Evolutionary conservation across 2,888 invertebrate species (phyloP), one percentile per base, ranked within the genome.

Genomic region (Panorpa germanica): DNA sequence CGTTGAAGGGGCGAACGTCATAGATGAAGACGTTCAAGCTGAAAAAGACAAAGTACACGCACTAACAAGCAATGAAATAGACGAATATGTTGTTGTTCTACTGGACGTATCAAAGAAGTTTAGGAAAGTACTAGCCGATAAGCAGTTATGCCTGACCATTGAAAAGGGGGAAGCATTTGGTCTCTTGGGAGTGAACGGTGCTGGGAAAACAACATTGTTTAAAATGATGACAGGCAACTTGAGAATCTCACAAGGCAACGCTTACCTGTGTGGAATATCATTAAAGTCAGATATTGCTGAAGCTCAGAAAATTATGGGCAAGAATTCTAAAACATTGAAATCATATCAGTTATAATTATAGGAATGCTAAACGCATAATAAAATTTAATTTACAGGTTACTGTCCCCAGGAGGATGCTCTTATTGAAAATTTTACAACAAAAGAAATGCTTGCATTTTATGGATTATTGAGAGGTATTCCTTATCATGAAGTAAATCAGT

Each of bases 161-260:
- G 52, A 59, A n/a, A n/a, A n/a, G n/a, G n/a, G 16, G 52, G 78
- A 24, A n/a, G n/a, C n/a, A n/a, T n/a, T n/a, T n/a, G n/a, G n/a
- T n/a, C n/a, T n/a, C n/a, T n/a, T n/a, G n/a, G 77, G 80, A 1
- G 68, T 77, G 2, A 80, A 81, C 45, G 78, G 80, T 4, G 78
- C 80, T 2, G 80, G 80, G 1, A 81, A 80, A 49, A 78, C 77
- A 1, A 70, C 71, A 2, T 81, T 82, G 0, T 85, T 85, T 49
- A 74, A 73, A 51, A 78, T 80, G 72, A 53, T 82, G 37, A 81
- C 81, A 36, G 81, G 81, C 0, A 80, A 78, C 44, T 70, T 70
- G 40, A 47, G 52, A 8, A 61, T 74, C n/a, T 64, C 72, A 0
- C 57, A 59, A 28, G 77, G 78, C 0, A 64, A 70, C 34, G 74